Evolutionary conservation across 2,888 invertebrate genomes (phyloP).

Genomic region (Nycteola revayana): DNA sequence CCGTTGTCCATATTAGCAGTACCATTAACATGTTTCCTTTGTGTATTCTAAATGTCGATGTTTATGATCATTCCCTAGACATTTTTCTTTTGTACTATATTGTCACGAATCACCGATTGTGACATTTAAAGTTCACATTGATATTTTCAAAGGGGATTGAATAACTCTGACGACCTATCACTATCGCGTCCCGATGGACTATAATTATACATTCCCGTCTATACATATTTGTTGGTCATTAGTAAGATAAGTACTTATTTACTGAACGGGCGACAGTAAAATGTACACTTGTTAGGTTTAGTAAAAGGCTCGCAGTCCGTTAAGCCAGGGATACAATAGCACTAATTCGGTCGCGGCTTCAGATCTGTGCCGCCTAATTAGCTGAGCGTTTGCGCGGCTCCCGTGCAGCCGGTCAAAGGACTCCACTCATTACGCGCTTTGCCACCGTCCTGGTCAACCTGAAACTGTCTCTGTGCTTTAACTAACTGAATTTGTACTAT

Average conservation of each 20-base stretch:
- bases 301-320: constrained; percentile 42
- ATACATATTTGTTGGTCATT: constrained; percentile 19
- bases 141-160: constrained; percentile 56
- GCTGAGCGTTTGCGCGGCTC: constrained; percentile 62
- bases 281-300: constrained; percentile 40
- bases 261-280: constrained; percentile 6
- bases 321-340: constrained; percentile 61
- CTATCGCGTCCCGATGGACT: too few species aligned
- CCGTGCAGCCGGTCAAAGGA: constrained; percentile 74
- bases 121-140: constrained; percentile 78
- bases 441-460: constrained; percentile 52
- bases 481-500: constrained; percentile 43
- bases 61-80: too few species aligned
- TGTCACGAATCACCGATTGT: constrained; percentile 48
- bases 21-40: too few species aligned
- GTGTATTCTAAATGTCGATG: too few species aligned
- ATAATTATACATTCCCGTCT: too few species aligned
- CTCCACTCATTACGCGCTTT: constrained; percentile 71
- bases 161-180: constrained; percentile 36
- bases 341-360: constrained; percentile 73
- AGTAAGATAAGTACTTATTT: constrained; percentile 10
- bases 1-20: too few species aligned
- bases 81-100: not conserved
- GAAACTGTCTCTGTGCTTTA: constrained; percentile 53
- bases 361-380: constrained; percentile 76